Percentiles rank a stretch among this genome's conserved stretches.
These are phyloP conservation scores for Nomada flava DNA, from an alignment of 2,888 invertebrate species.

Conservation along the genomic window DNA sequence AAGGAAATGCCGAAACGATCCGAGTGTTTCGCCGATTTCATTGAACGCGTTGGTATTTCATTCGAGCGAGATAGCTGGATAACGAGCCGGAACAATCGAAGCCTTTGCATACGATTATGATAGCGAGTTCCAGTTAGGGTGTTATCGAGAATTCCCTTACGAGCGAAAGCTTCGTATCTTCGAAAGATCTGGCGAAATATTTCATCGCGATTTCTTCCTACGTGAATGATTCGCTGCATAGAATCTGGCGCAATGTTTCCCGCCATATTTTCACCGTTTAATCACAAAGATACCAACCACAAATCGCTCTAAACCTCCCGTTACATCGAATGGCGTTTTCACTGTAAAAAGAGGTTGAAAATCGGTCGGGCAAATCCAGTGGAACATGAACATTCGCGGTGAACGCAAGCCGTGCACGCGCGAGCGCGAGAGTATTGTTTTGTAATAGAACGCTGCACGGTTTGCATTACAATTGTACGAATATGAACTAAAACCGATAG, in stretches of 20 bases:
- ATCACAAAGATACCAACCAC: neutral
- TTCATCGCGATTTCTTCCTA: neutral
- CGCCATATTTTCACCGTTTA: neutral
- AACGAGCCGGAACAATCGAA: neutral
- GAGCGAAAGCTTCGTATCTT: too few relatives aligned
- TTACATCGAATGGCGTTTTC: constrained; percentile 1
- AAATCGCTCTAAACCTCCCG: constrained; percentile 18
- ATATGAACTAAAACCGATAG: constrained; percentile 59
- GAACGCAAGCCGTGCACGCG: neutral
- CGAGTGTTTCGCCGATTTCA: neutral
- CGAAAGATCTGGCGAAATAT: too few relatives aligned
- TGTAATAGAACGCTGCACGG: constrained; percentile 53
- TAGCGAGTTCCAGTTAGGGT: neutral
- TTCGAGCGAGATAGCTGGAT: neutral
- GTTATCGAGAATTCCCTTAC: neutral
- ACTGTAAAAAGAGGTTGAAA: constrained; percentile 6
- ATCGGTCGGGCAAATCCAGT: constrained; percentile 18
- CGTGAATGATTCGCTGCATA: neutral
- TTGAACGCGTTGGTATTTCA: constrained; percentile 3
- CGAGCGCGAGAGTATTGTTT: constrained; percentile 37
- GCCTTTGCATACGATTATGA: neutral
- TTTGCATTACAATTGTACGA: constrained; percentile 59
- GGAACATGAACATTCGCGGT: constrained; percentile 24
- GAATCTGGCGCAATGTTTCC: neutral
- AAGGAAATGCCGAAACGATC: constrained; percentile 2